Conservation (phyloP, 2,797 vertebrate species). For the Darevskia mixta region DNA sequence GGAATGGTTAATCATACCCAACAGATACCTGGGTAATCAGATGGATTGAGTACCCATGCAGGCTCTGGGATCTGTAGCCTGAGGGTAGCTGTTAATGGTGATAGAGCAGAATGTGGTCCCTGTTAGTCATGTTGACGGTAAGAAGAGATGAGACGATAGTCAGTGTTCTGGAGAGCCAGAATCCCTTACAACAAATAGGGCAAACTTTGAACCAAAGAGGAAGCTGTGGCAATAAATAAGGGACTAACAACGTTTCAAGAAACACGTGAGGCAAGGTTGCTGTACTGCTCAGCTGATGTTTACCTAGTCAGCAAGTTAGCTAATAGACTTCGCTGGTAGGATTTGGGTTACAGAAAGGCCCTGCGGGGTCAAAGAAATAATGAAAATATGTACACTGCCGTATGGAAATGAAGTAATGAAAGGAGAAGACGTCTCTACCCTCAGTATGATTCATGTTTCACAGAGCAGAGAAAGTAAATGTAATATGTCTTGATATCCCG, state of each 20-base stretch:
- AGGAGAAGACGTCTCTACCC: background rate
- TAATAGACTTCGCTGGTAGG: background rate
- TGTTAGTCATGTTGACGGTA: background rate
- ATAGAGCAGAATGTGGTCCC: background rate
- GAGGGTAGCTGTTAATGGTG: background rate
- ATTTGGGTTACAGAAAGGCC: conserved; percentile 4
- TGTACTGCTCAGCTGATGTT: background rate
- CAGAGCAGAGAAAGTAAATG: background rate
- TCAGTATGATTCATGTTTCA: background rate
- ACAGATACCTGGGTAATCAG: background rate
- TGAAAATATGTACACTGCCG: background rate
- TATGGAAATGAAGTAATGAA: background rate
- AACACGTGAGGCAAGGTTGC: background rate
- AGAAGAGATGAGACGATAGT: background rate
- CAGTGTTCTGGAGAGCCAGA: background rate
- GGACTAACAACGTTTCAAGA: background rate
- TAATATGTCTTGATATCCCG: background rate
- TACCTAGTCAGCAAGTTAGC: conserved; percentile 16
- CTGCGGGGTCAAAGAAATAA: conserved; percentile 1
- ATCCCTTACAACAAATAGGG: background rate
- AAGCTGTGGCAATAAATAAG: background rate
- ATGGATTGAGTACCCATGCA: background rate
- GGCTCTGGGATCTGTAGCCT: background rate
- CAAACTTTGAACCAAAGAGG: background rate
- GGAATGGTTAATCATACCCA: background rate